These are phyloP conservation scores for Beris chalybata DNA, from an alignment of 2,888 invertebrate species.

Conservation along the genomic window DNA sequence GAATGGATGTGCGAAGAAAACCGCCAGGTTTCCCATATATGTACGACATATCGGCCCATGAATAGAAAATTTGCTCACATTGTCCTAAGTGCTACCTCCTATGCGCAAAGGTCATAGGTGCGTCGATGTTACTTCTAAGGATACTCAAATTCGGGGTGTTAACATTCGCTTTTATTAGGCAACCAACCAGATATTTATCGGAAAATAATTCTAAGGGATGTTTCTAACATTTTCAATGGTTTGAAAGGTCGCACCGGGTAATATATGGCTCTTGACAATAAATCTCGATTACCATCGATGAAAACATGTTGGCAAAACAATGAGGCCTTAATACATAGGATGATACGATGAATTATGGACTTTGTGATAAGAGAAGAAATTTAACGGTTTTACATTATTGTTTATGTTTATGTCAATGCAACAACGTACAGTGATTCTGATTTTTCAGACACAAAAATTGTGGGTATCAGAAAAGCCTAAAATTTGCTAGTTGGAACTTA, in stretches of 20 bases:
- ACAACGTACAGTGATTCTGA: too few relatives aligned
- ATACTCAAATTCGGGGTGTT: not conserved
- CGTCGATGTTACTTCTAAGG: too few relatives aligned
- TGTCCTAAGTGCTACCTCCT: too few relatives aligned
- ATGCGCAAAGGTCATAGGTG: too few relatives aligned
- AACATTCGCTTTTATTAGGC: not conserved
- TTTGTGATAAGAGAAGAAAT: not conserved
- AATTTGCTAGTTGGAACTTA: too few relatives aligned
- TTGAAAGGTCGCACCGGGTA: constrained; percentile 1
- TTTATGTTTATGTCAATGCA: too few relatives aligned
- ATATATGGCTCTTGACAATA: constrained; percentile 22
- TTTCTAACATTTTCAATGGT: constrained; percentile 5
- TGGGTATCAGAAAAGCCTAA: too few relatives aligned
- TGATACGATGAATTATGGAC: not conserved
- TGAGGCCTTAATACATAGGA: constrained; percentile 20
- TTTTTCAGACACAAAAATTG: too few relatives aligned
- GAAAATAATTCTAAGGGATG: constrained; percentile 14
- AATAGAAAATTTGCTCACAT: too few relatives aligned
- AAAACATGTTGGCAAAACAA: constrained; percentile 38
- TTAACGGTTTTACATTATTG: not conserved
- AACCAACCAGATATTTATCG: constrained; percentile 1
- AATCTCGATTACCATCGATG: constrained; percentile 39
- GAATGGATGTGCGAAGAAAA: too few relatives aligned
- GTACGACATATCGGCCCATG: too few relatives aligned
- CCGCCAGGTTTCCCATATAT: too few relatives aligned